Evolutionary conservation across 2,113 vertebrate species (phyloP), one percentile per base, ranked within the genome.

Genomic region (Paradisaea rubra): DNA sequence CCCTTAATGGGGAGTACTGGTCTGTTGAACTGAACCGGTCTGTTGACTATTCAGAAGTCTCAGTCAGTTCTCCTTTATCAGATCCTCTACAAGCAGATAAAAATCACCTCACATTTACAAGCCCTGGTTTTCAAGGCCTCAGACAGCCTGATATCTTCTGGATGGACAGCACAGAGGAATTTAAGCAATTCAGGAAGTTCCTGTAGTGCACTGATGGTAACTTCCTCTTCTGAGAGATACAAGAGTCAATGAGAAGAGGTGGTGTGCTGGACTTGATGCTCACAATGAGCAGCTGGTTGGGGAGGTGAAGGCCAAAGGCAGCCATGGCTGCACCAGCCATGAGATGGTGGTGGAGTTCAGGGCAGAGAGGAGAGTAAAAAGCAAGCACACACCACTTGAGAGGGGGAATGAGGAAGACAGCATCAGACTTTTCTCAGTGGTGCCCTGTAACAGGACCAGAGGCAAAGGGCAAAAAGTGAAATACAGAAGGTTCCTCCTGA

Each of bases 281-380:
- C 52, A 39, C 17, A 42, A 23, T 1, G 4, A 80, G 10, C 7
- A 2, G 2, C 11, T 54, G 14, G 0, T 13, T 70, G 42, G 4
- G 5, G 5, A 20, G 57, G 22, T 52, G 50, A 86, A 73, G 8
- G 11, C 61, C 31, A 39, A 85, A 87, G 31, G 22, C 24, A 84
- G 23, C n/a, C 19, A 33, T 35, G 57, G 41, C 28, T 80, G 15
- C 24, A 60, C 21, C 20, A 27, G 11, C 30, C 23, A 23, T 33
- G 45, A 76, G 19, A 35, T n/a, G 9, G 20, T 41, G 9, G 15
- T 66, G 19, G 53, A 76, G 13, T 39, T 81, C 54, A 84, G 41
- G 27, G 45, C 33, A 39, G 10, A 21, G 8, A 63, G 8, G 7
- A 39, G 8, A 19, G 3, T 41, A 10, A 52, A 94, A 81, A 81